Evolutionary conservation across 2,113 vertebrate species (phyloP), one percentile per base, ranked within the genome.

Genomic region (Daboia siamensis): DNA sequence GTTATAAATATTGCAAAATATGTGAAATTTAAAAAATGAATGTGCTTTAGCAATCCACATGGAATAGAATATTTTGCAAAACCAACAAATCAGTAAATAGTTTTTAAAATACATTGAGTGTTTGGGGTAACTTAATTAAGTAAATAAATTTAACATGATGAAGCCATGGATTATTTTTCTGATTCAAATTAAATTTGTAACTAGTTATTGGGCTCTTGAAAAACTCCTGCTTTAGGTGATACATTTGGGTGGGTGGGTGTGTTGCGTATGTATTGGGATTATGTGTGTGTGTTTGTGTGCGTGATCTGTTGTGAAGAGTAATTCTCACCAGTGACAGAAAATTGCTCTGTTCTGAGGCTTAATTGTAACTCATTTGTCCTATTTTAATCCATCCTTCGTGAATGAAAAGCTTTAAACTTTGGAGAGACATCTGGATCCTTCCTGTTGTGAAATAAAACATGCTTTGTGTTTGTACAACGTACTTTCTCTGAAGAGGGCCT

Each of bases 1-100:
- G 2, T 89, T 93, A 52, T 80, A 86, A 56, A 57, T 92, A 93
- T 87, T 91, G 93, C 94, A 93, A 46, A 55, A 74, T 86, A 94
- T 0, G 33, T 85, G 13, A 90, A 2, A 46, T 20, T 90, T 94
- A 80, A 57, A 90, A 93, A 91, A 93, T 46, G 85, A 69, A 87
- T 24, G 7, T 11, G 1, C 1, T 57, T 6, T 84, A 56, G 15
- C 57, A 56, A 59, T 10, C 0, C 93, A 33, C 85, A 74, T 44
- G 48, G 64, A 3, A 69, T 1, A 46, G 29, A 12, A 85, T 46
- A 29, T 69, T 39, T 87, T 33, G 59, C 91, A 89, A 90, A 96
- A 20, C 56, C 17, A 64, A 85, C 59, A 5, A 1, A 64, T 94
- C 74, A 80, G 74, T 23, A 90, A 33, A 87, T 89, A 87, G 44